A percentile compares a stretch with the other conserved stretches of the same genome.
These are phyloP conservation scores for Alcis repandata DNA, from an alignment of 2,888 invertebrate genomes.

Conservation along the genomic window DNA sequence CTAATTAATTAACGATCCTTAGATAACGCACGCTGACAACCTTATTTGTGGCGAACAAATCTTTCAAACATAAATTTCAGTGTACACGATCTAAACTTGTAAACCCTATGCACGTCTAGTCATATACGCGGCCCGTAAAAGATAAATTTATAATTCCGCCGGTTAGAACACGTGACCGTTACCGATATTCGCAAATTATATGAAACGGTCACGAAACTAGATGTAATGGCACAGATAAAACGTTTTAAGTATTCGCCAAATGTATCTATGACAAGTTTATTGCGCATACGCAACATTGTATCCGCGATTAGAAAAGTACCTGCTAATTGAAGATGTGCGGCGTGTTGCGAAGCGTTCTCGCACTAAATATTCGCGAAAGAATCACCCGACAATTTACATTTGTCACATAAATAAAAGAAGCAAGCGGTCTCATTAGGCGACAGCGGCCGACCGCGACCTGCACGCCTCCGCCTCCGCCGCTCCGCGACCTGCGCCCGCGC, in stretches of 20 bases:
- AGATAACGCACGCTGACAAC: slow-evolving; percentile 85
- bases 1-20: slow-evolving; percentile 86
- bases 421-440: slow-evolving; percentile 78
- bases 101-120: slow-evolving; percentile 77
- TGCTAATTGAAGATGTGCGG: slow-evolving; percentile 67
- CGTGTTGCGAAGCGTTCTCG: slow-evolving; percentile 63
- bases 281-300: slow-evolving; percentile 58
- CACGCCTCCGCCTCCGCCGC: slow-evolving; percentile 43
- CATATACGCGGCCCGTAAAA: slow-evolving; percentile 67
- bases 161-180: slow-evolving; percentile 54
- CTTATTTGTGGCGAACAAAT: slow-evolving; percentile 87
- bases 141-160: slow-evolving; percentile 69
- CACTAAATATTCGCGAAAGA: slow-evolving; percentile 77
- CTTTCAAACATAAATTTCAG: slow-evolving; percentile 84
- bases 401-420: slow-evolving; percentile 83
- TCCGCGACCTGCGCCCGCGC: slow-evolving; percentile 42
- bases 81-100: slow-evolving; percentile 84
- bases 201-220: slow-evolving; percentile 54
- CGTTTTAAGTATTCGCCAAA: slow-evolving; percentile 54
- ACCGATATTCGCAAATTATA: slow-evolving; percentile 62
- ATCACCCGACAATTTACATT: slow-evolving; percentile 78
- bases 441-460: slow-evolving; percentile 51
- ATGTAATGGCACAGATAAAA: slow-evolving; percentile 48
- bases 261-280: slow-evolving; percentile 68
- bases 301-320: slow-evolving; percentile 65